Conservation (phyloP, 2,113 vertebrate species). For the Upupa epops region DNA sequence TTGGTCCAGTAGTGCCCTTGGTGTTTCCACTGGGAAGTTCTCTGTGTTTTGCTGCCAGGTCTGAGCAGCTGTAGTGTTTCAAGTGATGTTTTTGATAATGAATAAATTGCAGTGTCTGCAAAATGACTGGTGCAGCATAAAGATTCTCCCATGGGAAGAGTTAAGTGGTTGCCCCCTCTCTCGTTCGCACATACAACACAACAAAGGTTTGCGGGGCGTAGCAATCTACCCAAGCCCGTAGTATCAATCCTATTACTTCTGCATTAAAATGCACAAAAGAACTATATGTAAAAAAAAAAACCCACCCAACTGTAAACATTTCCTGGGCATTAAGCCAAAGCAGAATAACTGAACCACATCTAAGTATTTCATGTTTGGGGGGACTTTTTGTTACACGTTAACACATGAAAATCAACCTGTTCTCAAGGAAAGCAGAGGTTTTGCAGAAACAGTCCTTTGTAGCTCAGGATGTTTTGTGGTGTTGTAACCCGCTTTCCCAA, state of each 20-base stretch:
- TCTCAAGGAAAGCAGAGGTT: background rate
- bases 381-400: background rate
- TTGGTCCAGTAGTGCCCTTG: background rate
- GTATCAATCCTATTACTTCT: background rate
- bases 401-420: background rate
- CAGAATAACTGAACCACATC: background rate
- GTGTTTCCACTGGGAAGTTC: background rate
- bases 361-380: background rate
- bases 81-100: background rate
- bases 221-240: background rate
- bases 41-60: background rate
- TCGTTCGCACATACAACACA: background rate
- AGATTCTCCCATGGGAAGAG: background rate
- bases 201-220: background rate
- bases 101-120: background rate
- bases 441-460: background rate
- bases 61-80: background rate
- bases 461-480: background rate
- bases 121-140: background rate
- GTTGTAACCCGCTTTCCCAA: background rate
- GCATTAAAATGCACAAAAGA: background rate
- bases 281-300: background rate
- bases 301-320: background rate
- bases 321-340: constrained; percentile 2
- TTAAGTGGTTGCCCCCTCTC: background rate